Evolutionary conservation across 2,888 invertebrate species (phyloP), one percentile per base, ranked within the genome.

Genomic region (Thelaira solivaga): DNA sequence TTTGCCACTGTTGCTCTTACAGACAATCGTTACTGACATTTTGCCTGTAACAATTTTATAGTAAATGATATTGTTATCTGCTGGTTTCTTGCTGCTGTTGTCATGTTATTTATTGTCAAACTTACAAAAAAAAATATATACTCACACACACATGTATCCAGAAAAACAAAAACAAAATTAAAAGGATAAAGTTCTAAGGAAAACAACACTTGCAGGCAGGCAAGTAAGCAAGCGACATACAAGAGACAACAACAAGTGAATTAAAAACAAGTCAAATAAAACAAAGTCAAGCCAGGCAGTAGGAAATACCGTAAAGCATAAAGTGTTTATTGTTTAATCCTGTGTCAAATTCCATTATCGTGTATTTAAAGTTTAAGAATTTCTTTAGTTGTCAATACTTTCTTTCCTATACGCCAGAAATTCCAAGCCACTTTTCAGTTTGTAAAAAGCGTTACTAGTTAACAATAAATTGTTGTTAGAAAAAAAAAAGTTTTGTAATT

Each of bases 41-140:
- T 51, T 61, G 61, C 53, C 59, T 61, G 18, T 65, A 65, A 64
- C 64, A 65, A 71, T 51, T 65, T 65, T 45, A 65, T 39, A 71
- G 71, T 45, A 71, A 76, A 69, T 45, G 64, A 76, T 76, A 76
- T 71, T 76, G 64, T 76, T 76, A 76, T 62, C 64, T 64, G 49
- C 26, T 11, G 53, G 34, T 49, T 53, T 43, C 10, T 57, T 61
- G 18, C 22, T 57, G 31, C 18, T 59, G 41, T 57, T 76, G 71
- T 53, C 59, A 51, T 71, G 41, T 71, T 71, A 65, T 76, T 59
- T 65, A 64, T 65, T 71, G 64, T 71, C 59, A 71, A 65, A 79
- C 59, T 75, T 36, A 41, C 43, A 43, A 34, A 43, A 10, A 53
- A 59, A 57, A 8, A 62, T 22, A 47, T n/a, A n/a, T n/a, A n/a